Conservation (phyloP, 2,797 vertebrate genomes). For the Hoplostethus atlanticus region DNA sequence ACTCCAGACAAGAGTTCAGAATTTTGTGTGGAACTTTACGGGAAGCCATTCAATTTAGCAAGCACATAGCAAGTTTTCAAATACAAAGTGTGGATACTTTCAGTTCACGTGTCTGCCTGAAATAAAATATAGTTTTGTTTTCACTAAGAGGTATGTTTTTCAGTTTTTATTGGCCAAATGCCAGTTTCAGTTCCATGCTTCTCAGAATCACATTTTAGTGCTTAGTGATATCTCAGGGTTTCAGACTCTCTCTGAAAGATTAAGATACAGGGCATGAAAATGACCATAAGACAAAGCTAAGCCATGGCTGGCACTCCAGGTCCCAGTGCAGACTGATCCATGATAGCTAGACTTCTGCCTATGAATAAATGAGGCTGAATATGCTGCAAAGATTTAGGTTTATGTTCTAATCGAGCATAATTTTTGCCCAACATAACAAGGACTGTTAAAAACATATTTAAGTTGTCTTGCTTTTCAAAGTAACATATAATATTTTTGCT, state of each 20-base stretch:
- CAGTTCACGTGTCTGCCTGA: conserved; percentile 20
- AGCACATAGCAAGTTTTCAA: conserved; percentile 15
- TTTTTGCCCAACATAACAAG: conserved; percentile 16
- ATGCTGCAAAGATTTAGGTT: conserved; percentile 36
- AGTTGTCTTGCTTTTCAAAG: too few species aligned
- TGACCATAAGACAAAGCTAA: conserved; percentile 70
- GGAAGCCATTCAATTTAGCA: conserved; percentile 27
- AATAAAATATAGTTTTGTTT: conserved; percentile 56
- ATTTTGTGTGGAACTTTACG: conserved; percentile 34
- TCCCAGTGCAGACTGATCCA: conserved; percentile 59
- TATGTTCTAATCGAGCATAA: conserved; percentile 26
- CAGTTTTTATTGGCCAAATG: conserved; percentile 67
- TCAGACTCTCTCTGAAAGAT: conserved; percentile 80
- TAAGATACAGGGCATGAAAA: conserved; percentile 76
- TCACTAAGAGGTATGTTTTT: conserved; percentile 62
- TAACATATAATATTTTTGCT: too few species aligned
- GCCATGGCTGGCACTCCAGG: conserved; percentile 61
- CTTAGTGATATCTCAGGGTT: conserved; percentile 78
- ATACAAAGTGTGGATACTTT: conserved; percentile 55
- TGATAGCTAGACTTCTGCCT: conserved; percentile 24
- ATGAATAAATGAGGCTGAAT: conserved; percentile 46
- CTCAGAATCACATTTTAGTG: conserved; percentile 76
- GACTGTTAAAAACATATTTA: too few species aligned
- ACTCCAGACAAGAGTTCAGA: conserved; percentile 9
- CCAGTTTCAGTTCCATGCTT: conserved; percentile 75